Evolutionary conservation across 2,888 invertebrate species (phyloP).

Genomic region (Bruchidius siliquastri): DNA sequence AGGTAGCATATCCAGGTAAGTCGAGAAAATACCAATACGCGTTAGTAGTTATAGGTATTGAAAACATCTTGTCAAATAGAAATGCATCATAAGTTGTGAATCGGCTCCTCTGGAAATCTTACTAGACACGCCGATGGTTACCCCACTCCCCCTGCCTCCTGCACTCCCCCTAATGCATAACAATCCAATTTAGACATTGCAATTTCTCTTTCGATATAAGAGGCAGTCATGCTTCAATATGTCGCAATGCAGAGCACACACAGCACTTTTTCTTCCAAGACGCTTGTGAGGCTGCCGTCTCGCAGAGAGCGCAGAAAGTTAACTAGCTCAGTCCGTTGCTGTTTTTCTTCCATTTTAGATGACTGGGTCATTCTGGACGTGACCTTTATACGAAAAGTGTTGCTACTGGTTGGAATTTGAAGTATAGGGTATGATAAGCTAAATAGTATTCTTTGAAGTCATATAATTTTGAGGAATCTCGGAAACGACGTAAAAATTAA

Average conservation of each 20-base stretch:
- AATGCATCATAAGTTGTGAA: background rate
- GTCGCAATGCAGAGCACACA: slow-evolving; percentile 42
- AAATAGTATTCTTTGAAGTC: too few relatives aligned
- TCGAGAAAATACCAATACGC: too few relatives aligned
- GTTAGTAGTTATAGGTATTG: too few relatives aligned
- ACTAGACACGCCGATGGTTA: background rate
- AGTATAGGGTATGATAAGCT: too few relatives aligned
- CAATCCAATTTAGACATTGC: slow-evolving; percentile 3
- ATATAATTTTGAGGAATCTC: too few relatives aligned
- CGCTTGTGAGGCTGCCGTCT: background rate
- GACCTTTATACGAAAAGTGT: background rate
- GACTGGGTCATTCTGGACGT: background rate
- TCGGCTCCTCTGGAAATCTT: background rate
- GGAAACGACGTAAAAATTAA: too few relatives aligned
- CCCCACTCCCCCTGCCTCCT: background rate
- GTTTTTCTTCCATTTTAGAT: background rate
- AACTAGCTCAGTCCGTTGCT: background rate
- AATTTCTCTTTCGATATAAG: slow-evolving; percentile 4
- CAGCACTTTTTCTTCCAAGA: slow-evolving; percentile 21
- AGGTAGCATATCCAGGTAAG: too few relatives aligned
- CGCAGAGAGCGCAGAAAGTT: background rate
- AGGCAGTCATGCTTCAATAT: slow-evolving; percentile 37
- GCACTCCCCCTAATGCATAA: background rate
- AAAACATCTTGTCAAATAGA: too few relatives aligned
- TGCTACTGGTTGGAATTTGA: background rate